Evolutionary conservation across 2,888 invertebrate genomes (phyloP), one percentile per base, ranked within the genome.

Genomic region (Ernsta delagoae): DNA sequence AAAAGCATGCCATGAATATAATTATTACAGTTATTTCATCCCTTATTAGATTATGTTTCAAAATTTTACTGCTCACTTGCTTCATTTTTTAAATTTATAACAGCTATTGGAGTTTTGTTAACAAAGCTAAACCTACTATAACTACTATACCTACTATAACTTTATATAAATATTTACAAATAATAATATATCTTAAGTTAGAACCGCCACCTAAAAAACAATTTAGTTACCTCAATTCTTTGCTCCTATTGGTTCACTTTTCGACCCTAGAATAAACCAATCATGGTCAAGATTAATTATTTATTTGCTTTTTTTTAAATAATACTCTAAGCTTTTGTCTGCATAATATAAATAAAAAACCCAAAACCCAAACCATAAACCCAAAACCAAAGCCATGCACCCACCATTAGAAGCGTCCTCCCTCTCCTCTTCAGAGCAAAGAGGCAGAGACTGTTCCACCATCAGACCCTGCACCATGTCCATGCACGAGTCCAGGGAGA

Each of bases 401-500:
- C 82, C 78, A 93, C 94, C 94, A 75, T 88, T 90, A 67, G 93
- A 93, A 57, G 79, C 80, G 9, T 94, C 92, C 67, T 93, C 93
- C 45, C 83, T 83, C 6, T 94, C 94, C 59, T 95, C 95, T 75
- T 95, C 95, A 48, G 87, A 87, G 82, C 94, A 94, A 12, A 88
- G 87, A 0, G 94, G 94, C 57, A 94, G 85, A n/a, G 93, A 87
- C 72, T 91, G 90, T 69, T 92, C 93, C 54, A 93, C 89, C 86
- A 95, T 95, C 77, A 96, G 86, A 4, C 24, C 24, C 24, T 24
- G 24, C 24, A 24, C 24, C 24, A 24, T 24, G 24, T 24, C 96
- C 96, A 98, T 96, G 80, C 97, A 96, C 0, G 98, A 98, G 89
- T 98, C 98, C 76, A 98, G 91, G 0, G 98, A 98, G 86, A 97